Evolutionary conservation across 2,797 vertebrate genomes (phyloP), one percentile per base, ranked within the genome.

Genomic region (Pangasius macronema): DNA sequence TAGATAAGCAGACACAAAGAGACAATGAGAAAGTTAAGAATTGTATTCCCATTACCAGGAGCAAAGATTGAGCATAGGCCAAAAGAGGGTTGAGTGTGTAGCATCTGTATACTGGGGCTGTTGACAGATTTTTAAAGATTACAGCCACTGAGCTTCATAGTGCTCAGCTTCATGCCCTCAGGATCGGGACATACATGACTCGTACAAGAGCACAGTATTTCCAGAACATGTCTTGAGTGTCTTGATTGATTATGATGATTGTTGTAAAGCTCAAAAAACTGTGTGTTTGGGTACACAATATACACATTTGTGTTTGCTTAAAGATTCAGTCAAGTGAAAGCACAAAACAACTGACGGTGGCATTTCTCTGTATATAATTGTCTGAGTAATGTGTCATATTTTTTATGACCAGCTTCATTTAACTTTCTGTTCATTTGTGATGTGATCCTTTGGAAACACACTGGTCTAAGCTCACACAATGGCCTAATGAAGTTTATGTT

Each of bases 201-300:
- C 24, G 33, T 55, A n/a, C 51, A 33, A 70, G 36, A 57, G 7
- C 10, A 49, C 53, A 65, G 30, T 42, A 65, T 76, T 76, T 83
- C 70, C 22, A 55, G 67, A 87, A 87, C 72, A 83, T 42, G 16
- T 51, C 63, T 77, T 82, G 83, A 77, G 53, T 84, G 83, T 82
- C 84, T 86, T 68, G 27, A 55, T 77, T 51, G 30, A 82, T 84
- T 75, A 68, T 57, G 61, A 84, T 67, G 59, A 84, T 84, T 67
- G 16, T 79, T 30, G 5, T 51, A 30, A 51, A 7, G 2, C 33
- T 39, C 36, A 70, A 20, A 20, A 68, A 68, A 18, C 24, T 65
- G 30, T 75, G 24, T n/a, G 11, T 18, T 85, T 39, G 16, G 5
- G n/a, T 67, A 67, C 11, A 67, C 6, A 33, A 68, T 79, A 75